A percentile compares a stretch with the other conserved stretches of the same genome.
These are phyloP conservation scores for Tauraco erythrolophus DNA, from an alignment of 2,113 vertebrate genomes.

Conservation along the genomic window DNA sequence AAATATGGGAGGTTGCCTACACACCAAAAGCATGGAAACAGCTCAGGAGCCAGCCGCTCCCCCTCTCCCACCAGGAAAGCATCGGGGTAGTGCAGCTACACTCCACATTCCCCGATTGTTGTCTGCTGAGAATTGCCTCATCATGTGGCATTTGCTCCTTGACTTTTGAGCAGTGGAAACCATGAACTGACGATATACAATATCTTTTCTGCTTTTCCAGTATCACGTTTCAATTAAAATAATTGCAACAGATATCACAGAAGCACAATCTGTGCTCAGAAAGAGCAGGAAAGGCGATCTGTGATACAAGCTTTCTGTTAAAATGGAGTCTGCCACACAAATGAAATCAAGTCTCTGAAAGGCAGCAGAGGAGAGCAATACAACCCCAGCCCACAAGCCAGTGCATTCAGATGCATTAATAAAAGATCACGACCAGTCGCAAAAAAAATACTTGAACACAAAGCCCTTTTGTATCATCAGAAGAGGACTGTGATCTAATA, in stretches of 20 bases:
- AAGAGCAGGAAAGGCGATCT: slow-evolving; percentile 32
- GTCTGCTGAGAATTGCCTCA: background rate
- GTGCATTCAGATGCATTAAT: slow-evolving; percentile 6
- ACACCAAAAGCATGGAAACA: background rate
- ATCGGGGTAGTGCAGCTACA: background rate
- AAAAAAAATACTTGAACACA: slow-evolving; percentile 17
- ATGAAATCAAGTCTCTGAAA: slow-evolving; percentile 16
- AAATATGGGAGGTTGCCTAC: background rate
- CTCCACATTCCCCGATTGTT: background rate
- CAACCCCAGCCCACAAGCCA: background rate
- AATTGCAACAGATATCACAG: slow-evolving; percentile 40
- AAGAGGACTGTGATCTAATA: slow-evolving; percentile 37
- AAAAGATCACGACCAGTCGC: background rate
- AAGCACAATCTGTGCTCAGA: slow-evolving; percentile 16
- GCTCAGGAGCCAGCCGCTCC: background rate
- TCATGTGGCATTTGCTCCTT: background rate
- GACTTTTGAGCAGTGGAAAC: slow-evolving; percentile 6
- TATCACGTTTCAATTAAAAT: background rate
- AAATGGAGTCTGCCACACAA: background rate
- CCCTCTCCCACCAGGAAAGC: background rate
- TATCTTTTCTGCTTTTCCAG: background rate
- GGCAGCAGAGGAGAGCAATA: slow-evolving; percentile 1
- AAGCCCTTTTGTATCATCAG: slow-evolving; percentile 51
- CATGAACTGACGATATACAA: background rate
- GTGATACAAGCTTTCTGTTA: slow-evolving; percentile 15